Percentiles rank a stretch among this genome's conserved stretches.
Conservation (phyloP, 2,797 vertebrate genomes). For the Premnoplex brunnescens region DNA sequence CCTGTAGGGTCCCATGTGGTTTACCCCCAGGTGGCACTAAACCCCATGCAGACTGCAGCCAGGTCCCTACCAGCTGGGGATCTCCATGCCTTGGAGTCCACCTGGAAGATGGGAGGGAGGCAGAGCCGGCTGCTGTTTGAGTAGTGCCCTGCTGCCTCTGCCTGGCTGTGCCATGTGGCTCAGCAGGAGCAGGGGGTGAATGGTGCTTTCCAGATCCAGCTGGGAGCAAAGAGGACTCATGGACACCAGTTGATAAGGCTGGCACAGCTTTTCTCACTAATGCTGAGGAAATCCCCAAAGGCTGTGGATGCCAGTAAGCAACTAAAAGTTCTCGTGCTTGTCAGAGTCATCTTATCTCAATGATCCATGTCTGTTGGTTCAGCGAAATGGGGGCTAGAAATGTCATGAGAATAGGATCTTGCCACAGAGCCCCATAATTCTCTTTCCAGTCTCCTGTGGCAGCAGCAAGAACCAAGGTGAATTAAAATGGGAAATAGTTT, state of each 20-base stretch:
- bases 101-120: neutral
- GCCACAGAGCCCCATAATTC: neutral
- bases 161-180: neutral
- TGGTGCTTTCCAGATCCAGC: neutral
- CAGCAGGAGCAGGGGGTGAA: neutral
- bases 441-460: neutral
- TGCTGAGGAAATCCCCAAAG: neutral
- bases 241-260: neutral
- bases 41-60: neutral
- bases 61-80: neutral
- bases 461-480: neutral
- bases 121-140: neutral
- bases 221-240: neutral
- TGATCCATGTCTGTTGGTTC: neutral
- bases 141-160: neutral
- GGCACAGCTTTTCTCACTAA: neutral
- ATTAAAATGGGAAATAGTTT: neutral
- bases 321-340: neutral
- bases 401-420: neutral
- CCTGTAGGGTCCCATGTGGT: neutral
- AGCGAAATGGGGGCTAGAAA: conserved; percentile 4
- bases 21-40: neutral
- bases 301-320: neutral
- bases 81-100: fast-evolving
- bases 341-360: neutral